Conservation (phyloP, 2,888 invertebrate species). For the Neria commutata region DNA sequence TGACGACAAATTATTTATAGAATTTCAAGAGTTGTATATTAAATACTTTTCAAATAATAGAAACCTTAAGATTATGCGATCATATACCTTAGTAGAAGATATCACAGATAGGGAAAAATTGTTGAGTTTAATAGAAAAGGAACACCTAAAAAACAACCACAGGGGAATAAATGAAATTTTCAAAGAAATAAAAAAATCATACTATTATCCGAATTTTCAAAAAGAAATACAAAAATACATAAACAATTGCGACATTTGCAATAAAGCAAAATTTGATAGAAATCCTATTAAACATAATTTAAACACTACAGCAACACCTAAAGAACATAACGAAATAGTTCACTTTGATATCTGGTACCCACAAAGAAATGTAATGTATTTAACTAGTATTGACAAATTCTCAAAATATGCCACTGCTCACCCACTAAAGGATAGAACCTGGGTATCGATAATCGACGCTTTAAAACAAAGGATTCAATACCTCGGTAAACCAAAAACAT, state of each 20-base stretch:
- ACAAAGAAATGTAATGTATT: neutral
- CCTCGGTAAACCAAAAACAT: too few species aligned
- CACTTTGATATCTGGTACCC: slow-evolving; percentile 8
- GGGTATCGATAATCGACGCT: too few species aligned
- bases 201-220: neutral
- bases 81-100: neutral
- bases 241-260: too few species aligned
- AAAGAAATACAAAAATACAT: neutral
- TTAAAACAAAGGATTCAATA: too few species aligned
- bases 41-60: neutral
- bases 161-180: slow-evolving; percentile 10
- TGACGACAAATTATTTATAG: neutral
- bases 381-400: neutral
- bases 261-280: neutral
- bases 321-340: slow-evolving; percentile 11
- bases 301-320: neutral
- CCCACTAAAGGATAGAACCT: slow-evolving; percentile 1
- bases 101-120: slow-evolving; percentile 4
- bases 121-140: slow-evolving; percentile 5
- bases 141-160: slow-evolving; percentile 14
- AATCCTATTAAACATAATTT: neutral
- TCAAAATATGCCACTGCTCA: neutral
- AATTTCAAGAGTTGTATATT: neutral
- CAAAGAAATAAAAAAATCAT: neutral
- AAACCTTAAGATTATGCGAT: neutral